Evolutionary conservation across 2,797 vertebrate genomes (phyloP), one percentile per base, ranked within the genome.

Genomic region (Sparus aurata): DNA sequence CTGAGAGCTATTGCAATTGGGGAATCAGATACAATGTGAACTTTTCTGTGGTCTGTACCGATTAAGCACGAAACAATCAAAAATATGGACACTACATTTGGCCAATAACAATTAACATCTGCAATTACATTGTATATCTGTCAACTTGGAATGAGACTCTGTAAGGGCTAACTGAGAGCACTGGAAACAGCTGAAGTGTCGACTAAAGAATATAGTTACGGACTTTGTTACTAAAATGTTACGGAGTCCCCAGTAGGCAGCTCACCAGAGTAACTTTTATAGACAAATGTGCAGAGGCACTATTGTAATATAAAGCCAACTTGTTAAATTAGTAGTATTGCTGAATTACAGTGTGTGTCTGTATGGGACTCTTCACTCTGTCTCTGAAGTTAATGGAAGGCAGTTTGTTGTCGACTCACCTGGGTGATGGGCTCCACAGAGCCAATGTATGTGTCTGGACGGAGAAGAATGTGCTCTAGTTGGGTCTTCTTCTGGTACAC

Each of bases 401-500:
- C 22, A 3, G 20, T 25, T 12, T 22, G 30, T 27, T 34, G 7
- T 5, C 22, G 30, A 66, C 84, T 90, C 76, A 98, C 98, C 96
- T 99, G 98, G 69, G 98, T 99, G 89, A 98, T 85, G 0, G 98
- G 97, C 89, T 99, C 97, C 85, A 99, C 97, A 0, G 96, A 97
- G 4, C 98, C 98, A 47, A 99, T 97, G 87, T 99, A 99, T 0
- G 98, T 99, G 92, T 99, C 98, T 60, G 98, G 98, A 85, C 98
- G 97, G 82, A 99, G 97, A 1, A 99, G 97, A 79, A 99, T 99
- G 91, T 99, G 98, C 90, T 99, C 98, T 20, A 99, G 96, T 64
- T 98, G 98, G 53, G 98, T 99, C 94, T 99, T 99, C 92, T 99
- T 99, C 94, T 99, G 98, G 94, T 99, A 99, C 16, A 99, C 97